phyloP scores from a whole-genome alignment of 2,888 invertebrate genomes.

The Troglohyphantes excavatus region DNA sequence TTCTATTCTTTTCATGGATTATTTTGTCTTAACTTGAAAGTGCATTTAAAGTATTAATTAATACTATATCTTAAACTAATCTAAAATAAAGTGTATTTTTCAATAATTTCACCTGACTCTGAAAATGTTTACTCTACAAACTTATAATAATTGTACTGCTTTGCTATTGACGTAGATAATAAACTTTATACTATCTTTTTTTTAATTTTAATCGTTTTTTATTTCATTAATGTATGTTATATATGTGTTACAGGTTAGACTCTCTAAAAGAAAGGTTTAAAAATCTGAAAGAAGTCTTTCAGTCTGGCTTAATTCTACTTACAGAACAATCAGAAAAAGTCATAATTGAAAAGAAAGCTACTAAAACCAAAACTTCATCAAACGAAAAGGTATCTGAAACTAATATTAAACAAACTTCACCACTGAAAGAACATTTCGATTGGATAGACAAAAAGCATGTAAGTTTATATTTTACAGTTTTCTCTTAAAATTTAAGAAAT shows the following conservation, averaged over 20 bases:
- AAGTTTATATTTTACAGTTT: constrained; percentile 2
- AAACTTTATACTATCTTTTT: too few relatives aligned
- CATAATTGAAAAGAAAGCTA: constrained; percentile 78
- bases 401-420: constrained; percentile 92
- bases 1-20: too few relatives aligned
- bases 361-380: constrained; percentile 24
- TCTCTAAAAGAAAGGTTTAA: constrained; percentile 26
- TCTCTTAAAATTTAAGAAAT: neutral
- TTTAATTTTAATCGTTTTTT: too few relatives aligned
- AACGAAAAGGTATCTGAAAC: constrained; percentile 93
- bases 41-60: too few relatives aligned
- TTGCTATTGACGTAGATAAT: too few relatives aligned
- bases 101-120: too few relatives aligned
- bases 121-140: too few relatives aligned
- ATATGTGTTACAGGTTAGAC: constrained; percentile 30
- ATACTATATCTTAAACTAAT: too few relatives aligned
- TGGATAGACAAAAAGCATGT: constrained; percentile 93
- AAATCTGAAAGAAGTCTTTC: constrained; percentile 89
- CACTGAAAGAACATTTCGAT: constrained; percentile 94
- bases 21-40: too few relatives aligned
- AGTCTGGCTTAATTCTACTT: constrained; percentile 91
- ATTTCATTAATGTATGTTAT: neutral
- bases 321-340: constrained; percentile 91
- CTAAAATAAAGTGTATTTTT: too few relatives aligned
- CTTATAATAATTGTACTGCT: too few relatives aligned